Evolutionary conservation across 2,113 vertebrate genomes (phyloP).

Genomic region (Mustela nigripes): DNA sequence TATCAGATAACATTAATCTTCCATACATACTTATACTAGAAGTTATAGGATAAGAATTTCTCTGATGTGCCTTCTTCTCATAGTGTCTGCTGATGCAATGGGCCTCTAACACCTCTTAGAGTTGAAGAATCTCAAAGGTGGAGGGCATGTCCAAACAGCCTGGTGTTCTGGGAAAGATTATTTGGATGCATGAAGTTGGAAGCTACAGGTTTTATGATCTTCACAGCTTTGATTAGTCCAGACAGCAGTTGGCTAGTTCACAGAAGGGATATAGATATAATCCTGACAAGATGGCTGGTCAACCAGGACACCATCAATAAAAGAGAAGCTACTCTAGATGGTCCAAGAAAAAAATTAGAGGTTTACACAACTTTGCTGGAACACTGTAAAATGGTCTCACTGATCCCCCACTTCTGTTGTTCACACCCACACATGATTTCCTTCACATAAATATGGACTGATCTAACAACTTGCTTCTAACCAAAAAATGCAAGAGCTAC

Average conservation of each 20-base stretch:
- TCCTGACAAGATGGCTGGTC: not conserved
- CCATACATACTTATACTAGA: not conserved
- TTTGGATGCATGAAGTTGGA: not conserved
- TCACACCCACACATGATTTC: not conserved
- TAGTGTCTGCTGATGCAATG: not conserved
- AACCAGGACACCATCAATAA: not conserved
- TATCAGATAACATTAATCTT: not conserved
- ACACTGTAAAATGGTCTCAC: not conserved
- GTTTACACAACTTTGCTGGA: not conserved
- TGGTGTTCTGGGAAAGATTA: not conserved
- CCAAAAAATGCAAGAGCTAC: not conserved
- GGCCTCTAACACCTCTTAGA: not conserved
- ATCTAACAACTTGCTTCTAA: not conserved
- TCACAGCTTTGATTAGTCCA: not conserved
- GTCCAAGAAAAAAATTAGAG: not conserved
- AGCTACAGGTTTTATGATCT: not conserved
- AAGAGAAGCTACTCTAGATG: not conserved
- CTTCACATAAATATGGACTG: not conserved
- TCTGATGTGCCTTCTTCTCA: not conserved
- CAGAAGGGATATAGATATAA: not conserved
- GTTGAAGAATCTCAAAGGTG: not conserved
- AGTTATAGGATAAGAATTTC: not conserved
- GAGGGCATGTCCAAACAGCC: not conserved
- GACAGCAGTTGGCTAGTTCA: not conserved
- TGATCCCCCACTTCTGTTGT: not conserved